Conservation (phyloP, 2,113 vertebrate genomes). For the Nicator chloris region DNA sequence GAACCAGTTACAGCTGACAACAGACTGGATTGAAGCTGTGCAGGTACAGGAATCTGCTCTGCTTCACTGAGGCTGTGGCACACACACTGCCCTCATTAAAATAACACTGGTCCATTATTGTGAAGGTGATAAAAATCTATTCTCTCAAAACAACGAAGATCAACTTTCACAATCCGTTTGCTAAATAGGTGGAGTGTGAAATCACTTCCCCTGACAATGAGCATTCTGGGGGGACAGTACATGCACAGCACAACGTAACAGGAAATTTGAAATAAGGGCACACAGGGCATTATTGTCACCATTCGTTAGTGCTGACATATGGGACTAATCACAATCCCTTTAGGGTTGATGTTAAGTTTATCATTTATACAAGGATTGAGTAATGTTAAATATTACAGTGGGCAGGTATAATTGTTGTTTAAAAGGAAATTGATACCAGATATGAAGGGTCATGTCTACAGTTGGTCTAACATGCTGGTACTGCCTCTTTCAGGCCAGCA, state of each 20-base stretch:
- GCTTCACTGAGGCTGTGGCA: neutral
- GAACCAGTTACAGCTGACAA: constrained; percentile 20
- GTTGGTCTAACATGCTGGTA: neutral
- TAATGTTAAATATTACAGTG: neutral
- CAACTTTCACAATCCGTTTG: constrained; percentile 1
- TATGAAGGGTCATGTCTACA: neutral
- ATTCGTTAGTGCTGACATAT: neutral
- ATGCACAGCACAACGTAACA: neutral
- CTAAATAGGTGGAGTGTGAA: constrained; percentile 30
- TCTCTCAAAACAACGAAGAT: neutral
- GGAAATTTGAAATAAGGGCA: constrained; percentile 9
- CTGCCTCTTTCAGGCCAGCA: neutral
- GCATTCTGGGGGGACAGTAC: neutral
- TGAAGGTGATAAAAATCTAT: neutral
- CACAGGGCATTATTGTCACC: neutral
- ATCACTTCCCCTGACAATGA: constrained; percentile 13
- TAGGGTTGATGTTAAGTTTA: neutral
- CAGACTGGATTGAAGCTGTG: neutral
- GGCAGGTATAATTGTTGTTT: neutral
- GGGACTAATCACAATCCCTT: neutral
- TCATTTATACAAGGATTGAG: neutral
- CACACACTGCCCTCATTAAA: neutral
- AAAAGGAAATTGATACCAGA: neutral
- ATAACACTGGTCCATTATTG: neutral
- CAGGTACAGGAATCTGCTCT: neutral